Evolutionary conservation across 2,888 invertebrate genomes (phyloP), one percentile per base, ranked within the genome.

Genomic region (Pheosia tremula): DNA sequence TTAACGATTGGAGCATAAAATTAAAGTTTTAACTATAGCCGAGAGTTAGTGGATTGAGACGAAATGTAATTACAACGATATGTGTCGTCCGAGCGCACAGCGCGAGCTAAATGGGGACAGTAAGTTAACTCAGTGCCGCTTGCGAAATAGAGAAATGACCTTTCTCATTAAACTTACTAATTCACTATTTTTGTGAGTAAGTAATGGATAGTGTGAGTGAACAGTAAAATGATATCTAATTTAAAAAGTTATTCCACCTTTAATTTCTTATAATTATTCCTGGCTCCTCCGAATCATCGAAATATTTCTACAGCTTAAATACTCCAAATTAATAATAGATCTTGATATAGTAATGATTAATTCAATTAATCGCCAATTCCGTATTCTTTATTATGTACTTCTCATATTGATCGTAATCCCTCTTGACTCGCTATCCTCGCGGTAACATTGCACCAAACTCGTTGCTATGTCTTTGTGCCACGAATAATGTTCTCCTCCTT

Each of bases 1-100:
- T 64, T 64, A 67, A 73, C 64, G 64, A 63, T 55, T 60, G 41
- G 65, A 57, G 55, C 74, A 70, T 75, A 70, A 73, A 70, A 75
- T 73, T 75, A 65, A 72, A 73, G 74, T 70, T 73, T 64, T 63
- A 75, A 73, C 74, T 64, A 37, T 61, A 67, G 60, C 71, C 62
- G 66, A 53, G 58, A 55, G 36, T 61, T 63, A 70, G 63, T 70
- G 71, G 62, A 57, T 63, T 58, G 74, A 58, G 57, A 63, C 67
- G 54, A 57, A 70, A 71, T 71, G 74, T 71, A 70, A 71, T 71
- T 71, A 71, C 71, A 71, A 70, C 61, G 57, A 66, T 63, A 39
- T 55, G 13, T n/a, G n/a, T 39, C 55, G 55, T 56, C 55, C 62
- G 37, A 45, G 60, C 60, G 73, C 66, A 58, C 56, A 24, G 5